Conservation (phyloP, 2,113 vertebrate species). For the Solea solea region DNA sequence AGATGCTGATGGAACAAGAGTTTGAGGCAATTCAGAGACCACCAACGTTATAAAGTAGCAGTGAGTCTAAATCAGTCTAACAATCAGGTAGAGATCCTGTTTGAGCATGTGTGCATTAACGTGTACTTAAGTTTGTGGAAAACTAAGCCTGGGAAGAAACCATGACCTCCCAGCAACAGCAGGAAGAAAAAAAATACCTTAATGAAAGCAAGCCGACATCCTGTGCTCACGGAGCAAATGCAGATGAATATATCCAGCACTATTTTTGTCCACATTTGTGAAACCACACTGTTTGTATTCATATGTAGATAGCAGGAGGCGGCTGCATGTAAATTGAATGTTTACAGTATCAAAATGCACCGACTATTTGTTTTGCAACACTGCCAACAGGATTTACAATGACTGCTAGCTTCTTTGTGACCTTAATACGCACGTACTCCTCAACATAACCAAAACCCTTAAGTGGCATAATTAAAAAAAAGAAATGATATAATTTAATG, state of each 20-base stretch:
- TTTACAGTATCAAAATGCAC: background rate
- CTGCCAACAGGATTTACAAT: background rate
- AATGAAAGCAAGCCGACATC: conserved; percentile 40
- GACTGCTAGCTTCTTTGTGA: background rate
- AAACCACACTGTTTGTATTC: conserved; percentile 6
- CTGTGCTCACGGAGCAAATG: conserved; percentile 10
- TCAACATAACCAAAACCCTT: background rate
- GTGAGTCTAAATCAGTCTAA: conserved; percentile 54
- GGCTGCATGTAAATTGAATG: background rate
- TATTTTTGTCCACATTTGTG: conserved; percentile 3
- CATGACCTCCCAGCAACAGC: conserved; percentile 61
- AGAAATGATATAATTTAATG: background rate
- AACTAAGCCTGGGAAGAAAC: conserved; percentile 44
- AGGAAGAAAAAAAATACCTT: conserved; percentile 2
- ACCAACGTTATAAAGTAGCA: conserved; percentile 57
- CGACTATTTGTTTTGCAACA: background rate
- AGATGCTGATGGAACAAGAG: conserved; percentile 21
- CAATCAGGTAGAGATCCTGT: conserved; percentile 58
- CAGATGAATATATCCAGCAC: conserved; percentile 3
- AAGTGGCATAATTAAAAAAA: background rate
- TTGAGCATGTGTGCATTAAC: conserved; percentile 56
- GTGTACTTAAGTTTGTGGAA: conserved; percentile 58
- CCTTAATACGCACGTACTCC: background rate
- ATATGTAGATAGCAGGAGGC: background rate
- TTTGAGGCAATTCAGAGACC: conserved; percentile 46